phyloP scores from a whole-genome alignment of 2,888 invertebrate species.

The Sthenelais limicola region DNA sequence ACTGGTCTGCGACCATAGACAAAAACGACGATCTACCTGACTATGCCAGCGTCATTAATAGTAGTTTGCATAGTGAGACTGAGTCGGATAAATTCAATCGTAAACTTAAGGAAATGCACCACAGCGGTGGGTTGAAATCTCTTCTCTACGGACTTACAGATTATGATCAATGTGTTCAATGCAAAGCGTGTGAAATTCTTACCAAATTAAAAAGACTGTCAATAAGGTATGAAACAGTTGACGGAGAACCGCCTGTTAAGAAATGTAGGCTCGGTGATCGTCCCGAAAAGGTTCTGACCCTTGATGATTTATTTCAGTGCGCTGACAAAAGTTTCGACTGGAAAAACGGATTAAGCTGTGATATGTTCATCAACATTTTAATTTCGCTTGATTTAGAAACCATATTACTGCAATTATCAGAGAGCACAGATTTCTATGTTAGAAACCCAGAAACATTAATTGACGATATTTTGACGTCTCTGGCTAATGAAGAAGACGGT shows the following conservation, averaged over 20 bases:
- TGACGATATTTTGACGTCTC: conserved; percentile 53
- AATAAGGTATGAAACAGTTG: too few species aligned
- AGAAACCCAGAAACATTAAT: conserved; percentile 51
- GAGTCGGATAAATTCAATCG: too few species aligned
- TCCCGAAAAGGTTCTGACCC: too few species aligned
- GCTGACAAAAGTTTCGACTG: too few species aligned
- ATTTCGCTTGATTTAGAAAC: conserved; percentile 27
- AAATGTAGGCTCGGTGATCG: too few species aligned
- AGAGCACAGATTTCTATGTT: conserved; percentile 50
- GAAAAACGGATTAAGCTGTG: too few species aligned
- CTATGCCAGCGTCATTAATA: neutral
- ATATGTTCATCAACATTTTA: neutral
- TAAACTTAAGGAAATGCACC: too few species aligned
- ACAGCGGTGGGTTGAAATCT: neutral
- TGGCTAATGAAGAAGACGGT: conserved; percentile 41
- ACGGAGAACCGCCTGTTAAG: too few species aligned
- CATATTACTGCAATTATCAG: conserved; percentile 12
- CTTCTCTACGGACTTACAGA: conserved; percentile 37
- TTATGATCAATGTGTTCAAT: conserved; percentile 50
- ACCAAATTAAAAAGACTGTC: neutral
- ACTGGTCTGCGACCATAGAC: conserved; percentile 49
- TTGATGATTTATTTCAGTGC: too few species aligned
- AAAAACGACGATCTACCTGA: neutral
- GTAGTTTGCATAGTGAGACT: neutral
- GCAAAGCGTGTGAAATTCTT: conserved; percentile 47